Evolutionary conservation across 2,888 invertebrate genomes (phyloP), one percentile per base, ranked within the genome.

Genomic region (Brachyopa scutellaris): DNA sequence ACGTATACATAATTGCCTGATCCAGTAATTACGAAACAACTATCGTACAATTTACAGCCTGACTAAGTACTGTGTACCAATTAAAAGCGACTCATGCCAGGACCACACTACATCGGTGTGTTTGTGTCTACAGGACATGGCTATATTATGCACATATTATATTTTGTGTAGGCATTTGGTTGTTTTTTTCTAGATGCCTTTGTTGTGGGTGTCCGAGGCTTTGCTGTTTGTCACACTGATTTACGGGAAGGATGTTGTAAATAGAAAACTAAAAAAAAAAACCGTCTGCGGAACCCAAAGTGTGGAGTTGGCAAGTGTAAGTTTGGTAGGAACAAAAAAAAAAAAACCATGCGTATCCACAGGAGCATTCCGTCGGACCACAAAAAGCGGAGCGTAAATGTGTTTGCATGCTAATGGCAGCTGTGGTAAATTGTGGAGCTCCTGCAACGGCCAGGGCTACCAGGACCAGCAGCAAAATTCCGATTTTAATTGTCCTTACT

Each of bases 391-490:
- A 77, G 82, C 59, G 70, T 72, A 61, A 70, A 82, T 82, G 82
- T 77, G 70, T 77, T 72, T 82, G 66, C 82, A 77, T 82, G 77
- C 42, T 72, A 77, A 66, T 72, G 77, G 82, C 66, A 66, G 66
- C n/a, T 38, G 40, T 73, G 61, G 79, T 74, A 47, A 66, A 61
- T 26, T 67, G 47, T 19, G 13, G 31, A 51, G 42, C 26, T 45
- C 13, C 19, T 47, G 38, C 66, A 47, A 29, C 51, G 33, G 33
- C n/a, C n/a, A n/a, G n/a, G n/a, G n/a, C n/a, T n/a, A n/a, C n/a
- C 66, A 55, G 62, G 38, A 26, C 29, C 23, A 55, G 55, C 49
- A 64, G 57, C 51, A 23, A 51, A 80, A 69, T 76, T 76, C 76
- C 59, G 33, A 36, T 80, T 76, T 62, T 69, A 76, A 74, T 80